phyloP scores from a whole-genome alignment of 2,888 invertebrate genomes.

The Sphaerophoria rueppellii region DNA sequence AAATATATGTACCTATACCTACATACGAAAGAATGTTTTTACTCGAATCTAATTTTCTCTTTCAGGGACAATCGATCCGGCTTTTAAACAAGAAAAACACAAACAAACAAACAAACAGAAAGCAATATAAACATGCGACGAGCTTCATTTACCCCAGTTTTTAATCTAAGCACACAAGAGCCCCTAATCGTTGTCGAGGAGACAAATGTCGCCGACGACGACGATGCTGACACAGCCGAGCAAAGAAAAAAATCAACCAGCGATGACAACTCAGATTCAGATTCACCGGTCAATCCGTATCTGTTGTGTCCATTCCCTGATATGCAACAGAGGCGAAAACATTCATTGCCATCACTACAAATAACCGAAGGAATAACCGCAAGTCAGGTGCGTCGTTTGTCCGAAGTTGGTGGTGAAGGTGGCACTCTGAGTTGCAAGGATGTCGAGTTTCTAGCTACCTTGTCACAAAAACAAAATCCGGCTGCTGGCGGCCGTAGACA shows the following conservation, averaged over 20 bases:
- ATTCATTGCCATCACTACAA: slow-evolving; percentile 92
- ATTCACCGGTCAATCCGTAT: slow-evolving; percentile 91
- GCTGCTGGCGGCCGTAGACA: slow-evolving; percentile 91
- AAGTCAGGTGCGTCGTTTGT: slow-evolving; percentile 91
- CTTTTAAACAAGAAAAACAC: slow-evolving; percentile 17
- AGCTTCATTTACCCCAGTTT: slow-evolving; percentile 86
- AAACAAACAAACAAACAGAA: background rate
- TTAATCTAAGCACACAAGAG: slow-evolving; percentile 85
- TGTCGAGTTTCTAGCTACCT: slow-evolving; percentile 92
- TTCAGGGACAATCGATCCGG: slow-evolving; percentile 59
- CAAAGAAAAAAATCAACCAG: slow-evolving; percentile 83
- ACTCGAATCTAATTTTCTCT: background rate
- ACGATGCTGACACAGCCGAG: slow-evolving; percentile 84
- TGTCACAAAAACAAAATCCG: slow-evolving; percentile 86
- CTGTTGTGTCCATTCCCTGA: slow-evolving; percentile 91
- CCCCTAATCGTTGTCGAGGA: slow-evolving; percentile 93
- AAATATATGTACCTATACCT: background rate
- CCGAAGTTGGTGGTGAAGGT: slow-evolving; percentile 89
- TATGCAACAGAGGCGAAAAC: slow-evolving; percentile 88
- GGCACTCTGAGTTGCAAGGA: slow-evolving; percentile 90
- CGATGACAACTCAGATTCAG: slow-evolving; percentile 85
- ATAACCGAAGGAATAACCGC: slow-evolving; percentile 93
- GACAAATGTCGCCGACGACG: slow-evolving; percentile 86
- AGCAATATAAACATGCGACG: slow-evolving; percentile 84
- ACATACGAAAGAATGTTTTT: background rate